Conservation (phyloP, 2,113 vertebrate species). For the Lynx canadensis region DNA sequence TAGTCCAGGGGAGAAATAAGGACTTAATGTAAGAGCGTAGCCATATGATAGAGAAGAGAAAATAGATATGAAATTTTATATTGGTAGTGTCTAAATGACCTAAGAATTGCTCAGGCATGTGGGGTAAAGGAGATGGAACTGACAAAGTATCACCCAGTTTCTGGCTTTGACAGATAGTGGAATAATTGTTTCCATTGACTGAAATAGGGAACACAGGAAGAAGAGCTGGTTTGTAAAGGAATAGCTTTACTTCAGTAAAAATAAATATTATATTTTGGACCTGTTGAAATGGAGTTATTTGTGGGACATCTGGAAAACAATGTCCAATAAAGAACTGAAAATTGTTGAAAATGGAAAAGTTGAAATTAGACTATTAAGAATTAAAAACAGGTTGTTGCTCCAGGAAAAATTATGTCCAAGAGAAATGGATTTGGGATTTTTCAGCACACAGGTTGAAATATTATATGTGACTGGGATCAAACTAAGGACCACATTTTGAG, state of each 20-base stretch:
- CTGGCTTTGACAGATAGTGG: neutral
- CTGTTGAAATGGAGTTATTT: neutral
- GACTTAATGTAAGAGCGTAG: neutral
- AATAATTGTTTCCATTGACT: neutral
- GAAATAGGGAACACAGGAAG: neutral
- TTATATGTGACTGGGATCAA: neutral
- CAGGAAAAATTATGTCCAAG: neutral
- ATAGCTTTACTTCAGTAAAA: constrained; percentile 8
- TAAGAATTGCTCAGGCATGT: neutral
- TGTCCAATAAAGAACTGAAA: neutral
- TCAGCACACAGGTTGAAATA: neutral
- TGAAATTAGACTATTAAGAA: neutral
- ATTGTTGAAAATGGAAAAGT: neutral
- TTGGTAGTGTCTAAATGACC: neutral
- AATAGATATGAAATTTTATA: neutral
- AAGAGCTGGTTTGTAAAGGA: neutral
- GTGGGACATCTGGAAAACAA: neutral
- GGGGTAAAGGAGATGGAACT: neutral
- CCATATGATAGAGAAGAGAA: neutral
- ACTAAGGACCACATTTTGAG: neutral
- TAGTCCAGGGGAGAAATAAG: neutral
- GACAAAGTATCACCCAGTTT: neutral
- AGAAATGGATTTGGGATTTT: neutral
- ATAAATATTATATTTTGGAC: constrained; percentile 5
- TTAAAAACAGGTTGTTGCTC: neutral